A percentile compares a stretch with the other conserved stretches of the same genome.
Conservation (phyloP, 2,888 invertebrate genomes). For the Harpagoxenus sublaevis region DNA sequence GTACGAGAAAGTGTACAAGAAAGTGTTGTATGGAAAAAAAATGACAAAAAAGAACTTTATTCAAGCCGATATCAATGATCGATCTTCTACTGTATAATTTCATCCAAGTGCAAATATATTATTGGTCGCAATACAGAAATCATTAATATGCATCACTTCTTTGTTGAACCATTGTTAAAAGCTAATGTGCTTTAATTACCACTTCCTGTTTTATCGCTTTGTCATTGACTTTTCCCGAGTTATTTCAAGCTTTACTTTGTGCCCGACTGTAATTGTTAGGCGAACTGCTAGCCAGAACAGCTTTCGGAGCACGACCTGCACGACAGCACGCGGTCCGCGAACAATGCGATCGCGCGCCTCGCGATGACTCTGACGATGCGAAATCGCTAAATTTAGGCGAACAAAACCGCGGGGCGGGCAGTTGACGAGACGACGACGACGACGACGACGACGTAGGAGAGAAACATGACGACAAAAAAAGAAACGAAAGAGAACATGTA, state of each 20-base stretch:
- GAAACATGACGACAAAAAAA: neutral
- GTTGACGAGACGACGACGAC: neutral
- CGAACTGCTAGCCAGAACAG: neutral
- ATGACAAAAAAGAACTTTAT: neutral
- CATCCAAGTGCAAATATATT: constrained; percentile 10
- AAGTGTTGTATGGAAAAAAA: neutral
- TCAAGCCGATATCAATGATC: neutral
- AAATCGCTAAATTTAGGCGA: constrained; percentile 70
- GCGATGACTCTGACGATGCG: constrained; percentile 63
- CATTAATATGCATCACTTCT: constrained; percentile 26
- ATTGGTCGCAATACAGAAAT: neutral
- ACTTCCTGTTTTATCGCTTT: neutral
- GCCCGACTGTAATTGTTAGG: neutral
- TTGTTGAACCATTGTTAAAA: neutral
- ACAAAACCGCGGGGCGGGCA: constrained; percentile 19
- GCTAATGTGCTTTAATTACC: constrained; percentile 19
- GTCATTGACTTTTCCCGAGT: constrained; percentile 9
- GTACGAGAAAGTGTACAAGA: neutral
- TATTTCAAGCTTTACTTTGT: constrained; percentile 23
- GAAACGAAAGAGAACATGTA: neutral
- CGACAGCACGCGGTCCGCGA: neutral
- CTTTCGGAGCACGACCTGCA: constrained; percentile 6
- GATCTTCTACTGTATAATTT: neutral
- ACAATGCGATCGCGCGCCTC: constrained; percentile 32
- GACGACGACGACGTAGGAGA: neutral